These are phyloP conservation scores for Piscicola geometra DNA, from an alignment of 2,888 invertebrate species.

Conservation along the genomic window DNA sequence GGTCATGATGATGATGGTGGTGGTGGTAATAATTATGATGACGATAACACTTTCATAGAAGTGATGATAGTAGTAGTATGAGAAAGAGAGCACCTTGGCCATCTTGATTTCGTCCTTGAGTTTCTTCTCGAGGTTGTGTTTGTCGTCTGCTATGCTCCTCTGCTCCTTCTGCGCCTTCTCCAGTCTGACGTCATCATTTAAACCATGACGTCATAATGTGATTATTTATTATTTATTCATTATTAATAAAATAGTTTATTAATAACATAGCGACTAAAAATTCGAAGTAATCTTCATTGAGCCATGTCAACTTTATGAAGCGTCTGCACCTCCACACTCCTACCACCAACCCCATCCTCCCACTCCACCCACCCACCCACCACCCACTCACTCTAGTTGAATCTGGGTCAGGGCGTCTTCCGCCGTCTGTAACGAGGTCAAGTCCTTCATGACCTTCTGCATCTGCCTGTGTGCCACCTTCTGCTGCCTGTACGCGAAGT, in stretches of 20 bases:
- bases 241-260: too few species aligned
- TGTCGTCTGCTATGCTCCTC: slow-evolving; percentile 61
- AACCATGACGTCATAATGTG: too few species aligned
- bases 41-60: too few species aligned
- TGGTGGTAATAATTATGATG: too few species aligned
- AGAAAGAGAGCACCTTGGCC: slow-evolving; percentile 44
- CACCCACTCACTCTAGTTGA: slow-evolving; percentile 43
- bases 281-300: too few species aligned
- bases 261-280: too few species aligned
- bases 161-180: slow-evolving; percentile 78
- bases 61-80: too few species aligned
- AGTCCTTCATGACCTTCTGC: slow-evolving; percentile 72
- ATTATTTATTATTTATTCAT: too few species aligned
- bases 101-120: slow-evolving; percentile 68
- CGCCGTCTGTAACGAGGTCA: slow-evolving; percentile 63
- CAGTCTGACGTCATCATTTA: slow-evolving; percentile 61
- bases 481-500: slow-evolving; percentile 86
- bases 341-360: too few species aligned
- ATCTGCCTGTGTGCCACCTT: slow-evolving; percentile 80
- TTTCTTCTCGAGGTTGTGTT: slow-evolving; percentile 71
- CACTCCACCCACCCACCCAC: neutral
- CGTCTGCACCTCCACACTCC: too few species aligned
- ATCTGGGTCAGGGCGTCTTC: slow-evolving; percentile 79
- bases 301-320: too few species aligned
- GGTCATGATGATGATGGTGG: too few species aligned